phyloP scores from a whole-genome alignment of 2,888 invertebrate species.

The Limnephilus lunatus region DNA sequence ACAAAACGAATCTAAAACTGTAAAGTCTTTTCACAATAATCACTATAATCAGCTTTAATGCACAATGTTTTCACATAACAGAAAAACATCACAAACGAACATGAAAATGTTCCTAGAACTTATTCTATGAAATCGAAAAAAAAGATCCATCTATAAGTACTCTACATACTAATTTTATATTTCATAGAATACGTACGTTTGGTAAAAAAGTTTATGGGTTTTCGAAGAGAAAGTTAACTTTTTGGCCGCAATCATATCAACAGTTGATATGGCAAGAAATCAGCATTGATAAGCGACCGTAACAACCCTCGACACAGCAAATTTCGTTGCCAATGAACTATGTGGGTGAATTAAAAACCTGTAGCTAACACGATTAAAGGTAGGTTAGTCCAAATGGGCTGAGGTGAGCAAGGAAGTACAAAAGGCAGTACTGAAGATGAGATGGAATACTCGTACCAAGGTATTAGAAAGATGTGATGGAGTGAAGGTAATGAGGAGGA shows the following conservation, averaged over 20 bases:
- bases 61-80: background rate
- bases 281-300: no score
- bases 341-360: no score
- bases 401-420: background rate
- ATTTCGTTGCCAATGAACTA: no score
- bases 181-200: no score
- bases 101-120: background rate
- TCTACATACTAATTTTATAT: background rate
- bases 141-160: background rate
- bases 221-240: background rate
- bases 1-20: no score
- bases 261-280: no score
- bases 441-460: background rate
- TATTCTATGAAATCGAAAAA: background rate
- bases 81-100: background rate
- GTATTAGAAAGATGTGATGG: background rate
- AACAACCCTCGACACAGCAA: no score
- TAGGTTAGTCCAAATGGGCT: background rate
- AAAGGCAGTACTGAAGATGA: background rate
- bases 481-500: background rate
- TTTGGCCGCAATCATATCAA: no score
- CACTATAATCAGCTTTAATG: no score
- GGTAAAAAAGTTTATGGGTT: background rate
- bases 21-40: no score
- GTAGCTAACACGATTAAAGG: no score